phyloP scores from a whole-genome alignment of 2,797 vertebrate species.

The Micromesistius poutassou region DNA sequence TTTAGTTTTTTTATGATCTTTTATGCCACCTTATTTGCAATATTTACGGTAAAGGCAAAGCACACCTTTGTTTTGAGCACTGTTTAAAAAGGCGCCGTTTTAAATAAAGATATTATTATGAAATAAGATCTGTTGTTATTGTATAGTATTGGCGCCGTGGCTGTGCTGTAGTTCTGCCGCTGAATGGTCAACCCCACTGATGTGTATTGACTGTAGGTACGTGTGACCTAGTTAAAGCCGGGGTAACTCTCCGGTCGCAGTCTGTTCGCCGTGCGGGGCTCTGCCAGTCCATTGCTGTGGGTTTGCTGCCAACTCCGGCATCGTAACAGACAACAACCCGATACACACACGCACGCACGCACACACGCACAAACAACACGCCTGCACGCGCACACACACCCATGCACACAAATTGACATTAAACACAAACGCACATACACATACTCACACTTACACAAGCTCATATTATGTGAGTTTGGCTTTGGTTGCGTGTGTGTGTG shows the following conservation, averaged over 20 bases:
- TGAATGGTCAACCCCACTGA: background rate
- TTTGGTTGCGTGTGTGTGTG: background rate
- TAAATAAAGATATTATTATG: no score
- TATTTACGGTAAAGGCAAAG: no score
- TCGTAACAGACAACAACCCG: background rate
- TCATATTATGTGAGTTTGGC: background rate
- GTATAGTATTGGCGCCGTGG: no score
- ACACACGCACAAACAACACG: slow-evolving; percentile 37
- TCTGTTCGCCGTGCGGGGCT: background rate
- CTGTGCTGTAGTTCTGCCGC: no score
- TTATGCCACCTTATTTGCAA: no score
- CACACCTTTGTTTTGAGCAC: no score
- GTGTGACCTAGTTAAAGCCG: background rate
- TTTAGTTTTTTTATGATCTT: no score
- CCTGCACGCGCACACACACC: background rate
- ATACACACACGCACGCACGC: slow-evolving; percentile 3
- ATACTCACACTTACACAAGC: background rate
- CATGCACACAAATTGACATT: background rate
- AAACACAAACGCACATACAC: background rate
- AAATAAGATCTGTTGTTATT: no score
- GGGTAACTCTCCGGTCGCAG: background rate
- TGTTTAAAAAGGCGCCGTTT: no score
- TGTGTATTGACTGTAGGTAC: background rate
- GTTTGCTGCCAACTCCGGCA: background rate
- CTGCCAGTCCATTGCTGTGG: background rate